Base-by-base conservation (phyloP, 2,113 vertebrate species). In the Dermatemys mawii region DNA sequence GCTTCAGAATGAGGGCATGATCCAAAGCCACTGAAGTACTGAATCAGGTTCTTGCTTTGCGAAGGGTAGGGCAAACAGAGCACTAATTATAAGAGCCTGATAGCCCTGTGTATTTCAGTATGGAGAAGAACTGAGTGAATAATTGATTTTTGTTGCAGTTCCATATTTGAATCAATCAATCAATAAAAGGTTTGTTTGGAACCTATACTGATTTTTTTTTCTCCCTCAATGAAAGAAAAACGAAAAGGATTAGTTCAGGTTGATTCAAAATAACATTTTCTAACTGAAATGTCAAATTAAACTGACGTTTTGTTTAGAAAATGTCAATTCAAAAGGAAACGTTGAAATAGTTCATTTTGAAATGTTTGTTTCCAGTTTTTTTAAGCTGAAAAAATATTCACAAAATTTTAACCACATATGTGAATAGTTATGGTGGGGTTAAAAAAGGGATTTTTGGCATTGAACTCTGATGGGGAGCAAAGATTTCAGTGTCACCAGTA, bases 71-170 rank as follows among this genome's bases (percentile, higher is more conserved):
- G 38, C n/a, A 82, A 76, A 87, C 3, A 54, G 78, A 12, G 7
- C 11, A 6, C 11, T 38, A 16, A 2, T 16, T 75, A 0, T 1
- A 44, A 27, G 17, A 49, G n/a, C n/a, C 11, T 80, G 41, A 2
- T 51, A 75, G 6, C 1, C 3, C 3, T 6, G 22, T 9, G 63
- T n/a, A 35, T 38, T 38, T 67, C 8, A 38, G 63, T 38, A 38
- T 22, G 63, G n/a, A 38, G n/a, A 21, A 70, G 19, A 70, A 70
- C 35, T 38, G n/a, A 70, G 35, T 19, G 10, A 70, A 38, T 70
- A n/a, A 70, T n/a, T 21, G 35, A 38, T 70, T 38, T 70, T 70
- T 63, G 10, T 38, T 38, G 17, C 63, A 70, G 63, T 70, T 70
- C 63, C 38, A 9, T 70, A 22, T 22, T 17, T 38, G 19, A 70